Conservation (phyloP, 2,797 vertebrate species). For the Microctenopoma stevenorrisi region DNA sequence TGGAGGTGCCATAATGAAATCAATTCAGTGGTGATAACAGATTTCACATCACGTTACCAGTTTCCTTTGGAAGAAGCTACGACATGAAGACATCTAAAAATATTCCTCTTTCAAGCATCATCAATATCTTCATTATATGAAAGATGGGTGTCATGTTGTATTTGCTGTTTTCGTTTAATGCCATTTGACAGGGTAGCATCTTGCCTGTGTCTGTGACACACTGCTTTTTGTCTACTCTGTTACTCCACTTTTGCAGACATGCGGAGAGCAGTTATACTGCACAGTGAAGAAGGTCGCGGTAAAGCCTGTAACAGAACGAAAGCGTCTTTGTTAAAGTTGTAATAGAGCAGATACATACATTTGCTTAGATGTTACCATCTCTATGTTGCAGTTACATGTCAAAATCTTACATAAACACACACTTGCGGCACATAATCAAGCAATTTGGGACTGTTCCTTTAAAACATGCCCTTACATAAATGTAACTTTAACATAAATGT, state of each 20-base stretch:
- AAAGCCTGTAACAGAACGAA: constrained; percentile 38
- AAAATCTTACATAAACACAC: constrained; percentile 13
- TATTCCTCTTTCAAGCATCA: constrained; percentile 84
- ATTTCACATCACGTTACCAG: constrained; percentile 80
- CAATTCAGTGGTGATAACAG: constrained; percentile 76
- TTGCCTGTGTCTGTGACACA: constrained; percentile 75
- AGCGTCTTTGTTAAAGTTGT: constrained; percentile 37
- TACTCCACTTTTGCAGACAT: constrained; percentile 69
- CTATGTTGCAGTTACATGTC: constrained; percentile 17
- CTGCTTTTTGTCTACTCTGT: constrained; percentile 67
- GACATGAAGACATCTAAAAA: constrained; percentile 77
- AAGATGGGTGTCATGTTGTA: constrained; percentile 80
- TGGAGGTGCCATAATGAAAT: constrained; percentile 76
- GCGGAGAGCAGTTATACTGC: constrained; percentile 51
- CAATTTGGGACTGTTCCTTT: neutral
- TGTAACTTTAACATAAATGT: neutral
- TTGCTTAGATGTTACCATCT: constrained; percentile 13
- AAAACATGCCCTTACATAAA: neutral
- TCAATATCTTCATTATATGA: constrained; percentile 86
- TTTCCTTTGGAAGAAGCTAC: constrained; percentile 64
- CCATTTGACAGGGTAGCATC: constrained; percentile 80
- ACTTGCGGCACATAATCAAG: neutral
- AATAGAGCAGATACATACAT: constrained; percentile 19
- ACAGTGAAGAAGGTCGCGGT: constrained; percentile 36
- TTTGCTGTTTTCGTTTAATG: constrained; percentile 77